These are phyloP conservation scores for Aulostomus chinensis DNA, from an alignment of 2,797 vertebrate species.

Conservation along the genomic window DNA sequence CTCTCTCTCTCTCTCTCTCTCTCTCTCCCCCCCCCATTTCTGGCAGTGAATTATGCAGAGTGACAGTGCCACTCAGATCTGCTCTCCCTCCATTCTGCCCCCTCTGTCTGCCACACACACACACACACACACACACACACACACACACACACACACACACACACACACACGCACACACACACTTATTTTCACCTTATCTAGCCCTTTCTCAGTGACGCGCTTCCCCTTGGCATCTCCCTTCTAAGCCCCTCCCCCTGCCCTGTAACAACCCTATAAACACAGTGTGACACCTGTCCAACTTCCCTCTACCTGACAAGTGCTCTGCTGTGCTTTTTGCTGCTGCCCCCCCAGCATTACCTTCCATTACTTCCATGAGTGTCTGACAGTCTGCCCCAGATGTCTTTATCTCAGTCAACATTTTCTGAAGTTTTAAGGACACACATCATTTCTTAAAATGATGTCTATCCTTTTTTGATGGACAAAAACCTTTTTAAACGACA, in stretches of 20 bases:
- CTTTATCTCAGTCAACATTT: too few relatives aligned
- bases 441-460: too few relatives aligned
- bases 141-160: slow-evolving; percentile 1
- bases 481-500: too few relatives aligned
- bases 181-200: neutral
- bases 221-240: neutral
- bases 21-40: too few relatives aligned
- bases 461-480: too few relatives aligned
- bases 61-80: slow-evolving; percentile 34
- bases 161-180: slow-evolving; percentile 3
- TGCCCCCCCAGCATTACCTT: neutral
- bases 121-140: slow-evolving; percentile 1
- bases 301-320: slow-evolving; percentile 1
- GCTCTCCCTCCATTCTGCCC: slow-evolving; percentile 16
- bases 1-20: slow-evolving; percentile 5
- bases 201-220: neutral
- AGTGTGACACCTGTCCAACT: slow-evolving; percentile 28
- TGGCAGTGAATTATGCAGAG: slow-evolving; percentile 36
- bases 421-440: too few relatives aligned
- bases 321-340: slow-evolving; percentile 16
- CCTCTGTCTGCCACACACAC: slow-evolving; percentile 1
- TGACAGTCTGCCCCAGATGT: slow-evolving; percentile 6
- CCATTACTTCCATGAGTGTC: slow-evolving; percentile 2
- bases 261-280: slow-evolving; percentile 19
- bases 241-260: neutral